Percentiles rank a stretch among this genome's conserved stretches.
Conservation (phyloP, 2,888 invertebrate genomes). For the Pecten maximus region DNA sequence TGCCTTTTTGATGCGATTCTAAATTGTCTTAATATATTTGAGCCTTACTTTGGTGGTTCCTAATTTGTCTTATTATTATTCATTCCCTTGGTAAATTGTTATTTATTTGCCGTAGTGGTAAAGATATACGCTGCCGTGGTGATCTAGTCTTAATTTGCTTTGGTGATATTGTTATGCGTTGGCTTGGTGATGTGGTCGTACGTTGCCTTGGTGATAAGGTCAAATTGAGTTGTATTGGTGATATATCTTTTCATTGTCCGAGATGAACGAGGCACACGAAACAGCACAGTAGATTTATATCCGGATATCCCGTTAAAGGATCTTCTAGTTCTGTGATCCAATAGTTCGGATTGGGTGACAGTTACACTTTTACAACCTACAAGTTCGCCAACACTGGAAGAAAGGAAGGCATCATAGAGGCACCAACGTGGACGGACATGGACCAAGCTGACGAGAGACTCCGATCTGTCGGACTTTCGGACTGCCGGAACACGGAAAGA, state of each 20-base stretch:
- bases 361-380: too few species aligned
- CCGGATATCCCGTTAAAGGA: not conserved
- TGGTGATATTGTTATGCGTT: not conserved
- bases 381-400: too few species aligned
- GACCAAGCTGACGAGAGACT: not conserved
- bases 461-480: not conserved
- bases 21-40: too few species aligned
- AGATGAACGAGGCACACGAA: not conserved
- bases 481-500: not conserved
- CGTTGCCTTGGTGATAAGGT: not conserved
- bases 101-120: too few species aligned
- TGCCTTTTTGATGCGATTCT: too few species aligned
- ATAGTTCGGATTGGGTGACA: not conserved
- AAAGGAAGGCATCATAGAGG: not conserved
- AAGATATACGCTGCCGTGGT: too few species aligned
- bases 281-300: not conserved
- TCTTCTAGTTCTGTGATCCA: not conserved
- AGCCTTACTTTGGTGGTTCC: too few species aligned
- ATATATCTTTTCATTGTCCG: not conserved
- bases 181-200: not conserved
- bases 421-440: not conserved
- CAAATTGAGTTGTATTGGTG: not conserved
- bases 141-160: not conserved
- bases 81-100: too few species aligned
- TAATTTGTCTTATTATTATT: too few species aligned